phyloP scores from a whole-genome alignment of 2,797 vertebrate species.

The Schizopygopsis malacanthus region DNA sequence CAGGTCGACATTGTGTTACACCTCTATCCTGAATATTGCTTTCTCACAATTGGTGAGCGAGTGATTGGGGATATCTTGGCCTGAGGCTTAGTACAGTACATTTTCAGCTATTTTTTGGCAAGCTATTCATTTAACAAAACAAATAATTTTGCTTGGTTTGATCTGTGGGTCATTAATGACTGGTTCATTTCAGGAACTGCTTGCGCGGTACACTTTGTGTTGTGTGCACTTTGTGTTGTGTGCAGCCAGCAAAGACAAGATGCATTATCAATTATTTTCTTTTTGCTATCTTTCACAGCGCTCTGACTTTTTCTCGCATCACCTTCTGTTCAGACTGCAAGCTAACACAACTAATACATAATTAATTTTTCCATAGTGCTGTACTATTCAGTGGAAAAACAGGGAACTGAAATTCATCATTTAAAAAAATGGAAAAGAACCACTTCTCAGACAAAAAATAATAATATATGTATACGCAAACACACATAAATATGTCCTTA shows the following conservation, averaged over 20 bases:
- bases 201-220: neutral
- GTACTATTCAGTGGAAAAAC: neutral
- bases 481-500: neutral
- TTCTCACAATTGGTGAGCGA: neutral
- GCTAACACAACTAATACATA: neutral
- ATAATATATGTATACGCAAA: too few species aligned
- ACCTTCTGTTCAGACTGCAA: neutral
- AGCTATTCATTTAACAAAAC: neutral
- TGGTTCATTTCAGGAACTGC: neutral
- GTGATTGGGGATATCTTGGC: neutral
- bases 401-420: neutral
- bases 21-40: neutral
- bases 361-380: neutral
- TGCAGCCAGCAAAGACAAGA: neutral
- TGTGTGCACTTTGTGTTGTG: neutral
- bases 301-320: neutral
- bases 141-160: neutral
- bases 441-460: too few species aligned
- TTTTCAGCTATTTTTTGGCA: neutral
- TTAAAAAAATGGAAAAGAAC: too few species aligned
- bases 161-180: too few species aligned
- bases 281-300: neutral
- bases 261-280: neutral
- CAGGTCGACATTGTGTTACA: too few species aligned
- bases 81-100: neutral